Percentiles rank a stretch among this genome's conserved stretches.
Evolutionary conservation across 2,797 vertebrate genomes (phyloP).

Genomic region (Propithecus perrieri): DNA sequence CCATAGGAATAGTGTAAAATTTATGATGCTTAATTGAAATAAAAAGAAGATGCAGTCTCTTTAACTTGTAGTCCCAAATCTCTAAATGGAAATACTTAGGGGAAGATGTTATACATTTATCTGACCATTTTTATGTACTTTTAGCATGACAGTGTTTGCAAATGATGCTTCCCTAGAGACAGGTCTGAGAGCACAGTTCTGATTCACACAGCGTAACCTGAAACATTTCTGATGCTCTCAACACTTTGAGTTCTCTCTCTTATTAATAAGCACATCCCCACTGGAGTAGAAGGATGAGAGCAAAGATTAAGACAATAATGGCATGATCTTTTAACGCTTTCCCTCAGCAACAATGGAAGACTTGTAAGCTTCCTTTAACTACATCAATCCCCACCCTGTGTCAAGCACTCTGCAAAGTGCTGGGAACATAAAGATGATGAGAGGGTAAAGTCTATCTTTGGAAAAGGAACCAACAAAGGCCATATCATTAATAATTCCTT

Average conservation of each 20-base stretch:
- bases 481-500: neutral
- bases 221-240: neutral
- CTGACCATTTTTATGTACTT: neutral
- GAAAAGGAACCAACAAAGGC: neutral
- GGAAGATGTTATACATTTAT: neutral
- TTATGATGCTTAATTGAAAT: neutral
- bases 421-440: neutral
- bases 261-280: neutral
- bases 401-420: neutral
- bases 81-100: neutral
- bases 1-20: neutral
- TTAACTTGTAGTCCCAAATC: neutral
- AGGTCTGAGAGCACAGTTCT: neutral
- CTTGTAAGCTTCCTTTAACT: neutral
- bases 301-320: neutral
- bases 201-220: neutral
- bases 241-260: neutral
- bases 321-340: neutral
- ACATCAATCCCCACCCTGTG: neutral
- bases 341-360: neutral
- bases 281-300: neutral
- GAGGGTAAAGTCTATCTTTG: neutral
- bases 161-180: neutral
- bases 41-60: neutral
- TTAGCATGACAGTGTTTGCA: slow-evolving; percentile 25